These are phyloP conservation scores for Ctenochaetus hawaiiensis DNA, from an alignment of 2,797 vertebrate genomes.

Conservation along the genomic window DNA sequence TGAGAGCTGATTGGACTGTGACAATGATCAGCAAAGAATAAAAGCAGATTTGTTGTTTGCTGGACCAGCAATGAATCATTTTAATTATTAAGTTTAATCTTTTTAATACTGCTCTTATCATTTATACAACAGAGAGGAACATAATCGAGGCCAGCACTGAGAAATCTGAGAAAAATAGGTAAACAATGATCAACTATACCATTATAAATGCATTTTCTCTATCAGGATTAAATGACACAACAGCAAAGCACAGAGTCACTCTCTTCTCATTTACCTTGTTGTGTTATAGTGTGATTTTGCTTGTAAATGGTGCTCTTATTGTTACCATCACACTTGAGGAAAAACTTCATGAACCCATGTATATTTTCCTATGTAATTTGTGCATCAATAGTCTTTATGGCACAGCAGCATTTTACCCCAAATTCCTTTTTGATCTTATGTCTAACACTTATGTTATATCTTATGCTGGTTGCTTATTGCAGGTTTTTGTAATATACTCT, in stretches of 20 bases:
- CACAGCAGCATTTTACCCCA: slow-evolving; percentile 54
- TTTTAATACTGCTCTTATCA: not conserved
- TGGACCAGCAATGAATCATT: not conserved
- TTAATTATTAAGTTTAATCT: not conserved
- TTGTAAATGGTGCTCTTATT: slow-evolving; percentile 34
- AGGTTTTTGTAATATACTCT: slow-evolving; percentile 13
- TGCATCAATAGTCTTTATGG: slow-evolving; percentile 56
- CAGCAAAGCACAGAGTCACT: slow-evolving; percentile 31
- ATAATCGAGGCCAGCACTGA: not conserved
- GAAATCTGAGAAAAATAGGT: not conserved
- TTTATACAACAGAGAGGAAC: not conserved
- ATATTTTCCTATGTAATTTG: slow-evolving; percentile 57
- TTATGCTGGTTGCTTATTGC: slow-evolving; percentile 8
- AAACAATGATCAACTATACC: slow-evolving; percentile 16
- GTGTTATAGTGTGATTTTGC: slow-evolving; percentile 37
- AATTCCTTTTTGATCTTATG: slow-evolving; percentile 51
- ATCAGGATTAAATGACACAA: slow-evolving; percentile 53
- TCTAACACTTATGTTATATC: slow-evolving; percentile 42
- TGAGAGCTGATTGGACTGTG: slow-evolving; percentile 11
- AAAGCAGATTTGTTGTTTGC: not conserved
- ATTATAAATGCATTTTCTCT: not conserved
- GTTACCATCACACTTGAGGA: slow-evolving; percentile 26
- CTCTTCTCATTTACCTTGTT: slow-evolving; percentile 33
- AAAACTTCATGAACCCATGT: slow-evolving; percentile 62
- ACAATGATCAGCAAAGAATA: not conserved